Base-by-base conservation (phyloP, 2,888 invertebrate species). In the Galerucella pusilla region DNA sequence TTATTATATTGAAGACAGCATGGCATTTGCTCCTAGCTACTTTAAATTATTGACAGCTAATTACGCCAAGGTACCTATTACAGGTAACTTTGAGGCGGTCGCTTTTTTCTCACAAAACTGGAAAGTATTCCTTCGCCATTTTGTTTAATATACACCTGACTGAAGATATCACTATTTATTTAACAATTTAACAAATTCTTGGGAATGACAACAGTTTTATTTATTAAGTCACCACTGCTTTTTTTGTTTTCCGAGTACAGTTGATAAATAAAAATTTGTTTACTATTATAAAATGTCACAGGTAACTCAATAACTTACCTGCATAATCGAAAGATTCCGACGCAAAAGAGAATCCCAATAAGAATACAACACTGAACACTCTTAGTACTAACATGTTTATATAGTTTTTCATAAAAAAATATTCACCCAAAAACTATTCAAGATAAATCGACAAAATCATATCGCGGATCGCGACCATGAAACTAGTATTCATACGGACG, bases 401-500 rank as follows among this genome's bases (percentile, higher is more conserved):
- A 74, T 75, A 71, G 74, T 75, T 80, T 79, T 77, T 79, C 67
- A 74, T 73, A 75, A 74, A 67, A 74, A 75, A 73, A 76, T 71
- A 66, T 71, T 63, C 80, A 79, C 79, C 77, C 78, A 79, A 75
- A 79, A 79, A 78, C 78, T 79, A 78, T 74, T 79, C 78, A 79
- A 73, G 78, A 74, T 57, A 57, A 72, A 77, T 72, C 77, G 77
- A 79, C 78, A 77, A 77, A 79, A 75, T 75, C 78, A 78, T 77
- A 75, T 77, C 78, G 75, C 75, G 77, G 70, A 76, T 71, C 78
- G 75, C 75, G 77, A 74, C 77, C 68, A 76, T 67, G 73, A 77
- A 80, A 80, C 80, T 77, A 74, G 80, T 80, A 80, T 78, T 78
- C 76, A 78, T 70, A 78, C 80, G 80, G 78, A 78, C 79, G 80